A percentile compares a stretch with the other conserved stretches of the same genome.
phyloP scores from a whole-genome alignment of 2,113 vertebrate species.

The Chionis minor region DNA sequence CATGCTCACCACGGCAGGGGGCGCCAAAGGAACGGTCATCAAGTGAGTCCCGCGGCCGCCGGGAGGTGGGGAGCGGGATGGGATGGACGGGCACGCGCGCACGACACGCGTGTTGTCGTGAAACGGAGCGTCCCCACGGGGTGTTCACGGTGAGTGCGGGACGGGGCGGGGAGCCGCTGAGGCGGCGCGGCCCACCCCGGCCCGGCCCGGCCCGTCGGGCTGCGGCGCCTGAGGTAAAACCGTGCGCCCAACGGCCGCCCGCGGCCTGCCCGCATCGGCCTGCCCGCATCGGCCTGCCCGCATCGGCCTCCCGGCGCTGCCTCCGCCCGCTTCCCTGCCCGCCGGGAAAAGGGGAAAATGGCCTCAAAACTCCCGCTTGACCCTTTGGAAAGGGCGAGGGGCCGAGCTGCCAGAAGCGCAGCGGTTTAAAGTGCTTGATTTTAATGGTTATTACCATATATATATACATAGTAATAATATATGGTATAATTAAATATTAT shows the following conservation, averaged over 20 bases:
- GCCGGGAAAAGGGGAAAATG: rapidly evolving
- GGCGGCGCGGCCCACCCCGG: too few species aligned
- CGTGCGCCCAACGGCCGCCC: too few species aligned
- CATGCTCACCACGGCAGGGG: slow-evolving; percentile 97
- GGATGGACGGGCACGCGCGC: not conserved
- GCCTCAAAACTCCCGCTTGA: rapidly evolving
- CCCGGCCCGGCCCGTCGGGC: not conserved
- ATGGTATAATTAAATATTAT: too few species aligned
- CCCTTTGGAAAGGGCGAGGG: rapidly evolving
- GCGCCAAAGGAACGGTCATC: slow-evolving; percentile 94
- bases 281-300: rapidly evolving
- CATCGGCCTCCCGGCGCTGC: rapidly evolving
- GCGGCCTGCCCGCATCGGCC: rapidly evolving
- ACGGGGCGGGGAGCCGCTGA: not conserved
- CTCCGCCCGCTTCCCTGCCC: too few species aligned
- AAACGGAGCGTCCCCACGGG: too few species aligned
- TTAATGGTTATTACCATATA: too few species aligned
- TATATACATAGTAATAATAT: too few species aligned
- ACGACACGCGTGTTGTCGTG: not conserved
- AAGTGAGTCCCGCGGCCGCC: slow-evolving; percentile 80
- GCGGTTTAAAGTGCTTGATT: rapidly evolving
- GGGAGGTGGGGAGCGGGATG: rapidly evolving
- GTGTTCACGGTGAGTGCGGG: not conserved
- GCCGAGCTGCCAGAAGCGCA: rapidly evolving
- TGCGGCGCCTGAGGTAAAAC: not conserved